Base-by-base conservation (phyloP, 1,140 invertebrate species). In the Zaprionus ornatus region DNA sequence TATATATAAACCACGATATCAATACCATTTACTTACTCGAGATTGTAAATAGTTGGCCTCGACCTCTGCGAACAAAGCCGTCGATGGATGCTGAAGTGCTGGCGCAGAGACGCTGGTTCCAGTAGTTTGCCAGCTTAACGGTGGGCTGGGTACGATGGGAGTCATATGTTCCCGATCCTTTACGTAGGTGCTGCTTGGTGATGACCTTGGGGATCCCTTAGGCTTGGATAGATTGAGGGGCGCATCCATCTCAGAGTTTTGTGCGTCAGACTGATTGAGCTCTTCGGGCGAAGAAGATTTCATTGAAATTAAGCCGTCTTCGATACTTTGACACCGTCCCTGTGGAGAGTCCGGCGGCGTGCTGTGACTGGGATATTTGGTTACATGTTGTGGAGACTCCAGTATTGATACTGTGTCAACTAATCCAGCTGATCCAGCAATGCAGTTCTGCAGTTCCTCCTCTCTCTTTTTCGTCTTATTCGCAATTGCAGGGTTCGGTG, bases 191-290 rank as follows among this genome's bases (percentile, higher is more conserved):
- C 59, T 77, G 19, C 40, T 71, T 3, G 83, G 86, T 1, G 90
- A 91, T 19, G 79, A 86, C 63, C 90, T 91, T 6, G 92, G 91
- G 0, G 93, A 93, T 19, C 94, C 94, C 87, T 98, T 97, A 27
- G 97, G 97, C 93, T 98, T 98, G 74, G 95, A 96, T 6, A 98
- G 95, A 93, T 98, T 98, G 1, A 98, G 93, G 0, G 97, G 97
- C 0, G 96, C 95, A 82, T 98, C 97, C 5, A 93, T 93, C 23
- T 93, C 93, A 91, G 29, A 92, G 93, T 86, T 69, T 13, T 66
- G 63, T n/a, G 21, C 23, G 19, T 85, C 74, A 15, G 57, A 45
- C 35, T 78, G 21, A 70, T 40, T 54, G 27, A 27, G 35, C n/a
- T 87, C 57, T 4, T 60, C 40, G 4, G 77, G 77, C 4, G 77